Evolutionary conservation across 2,888 invertebrate genomes (phyloP).

Genomic region (Sphecodes monilicornis): DNA sequence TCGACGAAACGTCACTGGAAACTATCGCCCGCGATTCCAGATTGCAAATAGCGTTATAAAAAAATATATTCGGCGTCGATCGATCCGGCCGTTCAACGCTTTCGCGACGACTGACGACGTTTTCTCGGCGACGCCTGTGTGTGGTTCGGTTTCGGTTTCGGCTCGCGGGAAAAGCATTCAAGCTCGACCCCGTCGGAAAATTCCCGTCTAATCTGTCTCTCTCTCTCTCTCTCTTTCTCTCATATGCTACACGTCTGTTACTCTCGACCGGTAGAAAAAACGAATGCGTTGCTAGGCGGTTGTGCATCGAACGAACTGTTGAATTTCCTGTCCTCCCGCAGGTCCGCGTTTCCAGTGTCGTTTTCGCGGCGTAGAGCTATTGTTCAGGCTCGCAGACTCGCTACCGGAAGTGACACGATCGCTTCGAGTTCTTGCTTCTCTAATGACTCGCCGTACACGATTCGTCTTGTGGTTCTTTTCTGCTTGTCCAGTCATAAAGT

Average conservation of each 20-base stretch:
- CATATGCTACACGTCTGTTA: background rate
- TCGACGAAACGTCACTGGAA: constrained; percentile 64
- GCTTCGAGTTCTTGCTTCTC: constrained; percentile 6
- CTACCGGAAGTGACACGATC: constrained; percentile 38
- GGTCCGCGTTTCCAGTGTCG: constrained; percentile 57
- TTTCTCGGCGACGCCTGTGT: background rate
- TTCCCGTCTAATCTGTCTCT: background rate
- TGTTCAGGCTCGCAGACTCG: constrained; percentile 29
- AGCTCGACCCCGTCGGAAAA: constrained; percentile 9
- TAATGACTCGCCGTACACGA: background rate
- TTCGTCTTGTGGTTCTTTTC: background rate
- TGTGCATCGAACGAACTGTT: constrained; percentile 16
- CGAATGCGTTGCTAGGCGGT: constrained; percentile 16
- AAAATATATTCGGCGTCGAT: constrained; percentile 54
- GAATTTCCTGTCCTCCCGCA: constrained; percentile 3
- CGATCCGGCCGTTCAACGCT: constrained; percentile 29
- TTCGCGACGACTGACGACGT: constrained; percentile 25
- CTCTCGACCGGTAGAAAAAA: constrained; percentile 24
- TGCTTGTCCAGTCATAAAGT: background rate
- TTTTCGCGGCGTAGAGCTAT: constrained; percentile 34
- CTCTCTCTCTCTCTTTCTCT: background rate
- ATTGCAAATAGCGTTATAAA: constrained; percentile 39
- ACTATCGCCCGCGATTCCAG: constrained; percentile 36
- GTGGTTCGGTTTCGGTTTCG: background rate
- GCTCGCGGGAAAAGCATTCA: constrained; percentile 23